Percentiles rank a stretch among this genome's conserved stretches.
Conservation (phyloP, 2,113 vertebrate genomes). For the Chloroceryle aenea region DNA sequence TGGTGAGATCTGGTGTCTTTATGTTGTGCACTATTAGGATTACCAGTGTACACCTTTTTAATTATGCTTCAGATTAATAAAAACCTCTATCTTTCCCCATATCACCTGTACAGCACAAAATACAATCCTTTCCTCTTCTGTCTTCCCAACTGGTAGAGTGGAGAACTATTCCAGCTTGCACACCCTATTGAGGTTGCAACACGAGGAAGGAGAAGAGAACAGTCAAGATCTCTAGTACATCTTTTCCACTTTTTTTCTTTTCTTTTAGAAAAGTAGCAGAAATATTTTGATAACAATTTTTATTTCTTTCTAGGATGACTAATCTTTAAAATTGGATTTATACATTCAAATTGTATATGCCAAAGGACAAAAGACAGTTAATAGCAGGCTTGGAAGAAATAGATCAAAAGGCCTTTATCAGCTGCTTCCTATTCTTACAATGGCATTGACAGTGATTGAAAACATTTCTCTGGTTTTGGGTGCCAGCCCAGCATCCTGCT, state of each 20-base stretch:
- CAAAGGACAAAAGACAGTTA: not conserved
- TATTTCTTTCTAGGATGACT: not conserved
- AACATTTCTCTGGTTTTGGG: conserved; percentile 19
- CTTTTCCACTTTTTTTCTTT: not conserved
- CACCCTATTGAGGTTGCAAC: not conserved
- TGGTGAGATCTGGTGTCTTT: not conserved
- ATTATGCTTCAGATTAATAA: not conserved
- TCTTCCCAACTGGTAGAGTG: not conserved
- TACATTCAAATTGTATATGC: not conserved
- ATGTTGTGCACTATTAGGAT: not conserved
- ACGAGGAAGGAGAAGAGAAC: not conserved
- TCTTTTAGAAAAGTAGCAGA: not conserved
- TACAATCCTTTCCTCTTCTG: not conserved
- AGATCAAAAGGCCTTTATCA: conserved; percentile 39
- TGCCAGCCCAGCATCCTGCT: not conserved
- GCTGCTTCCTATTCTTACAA: conserved; percentile 1
- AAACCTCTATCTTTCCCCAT: not conserved
- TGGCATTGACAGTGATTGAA: conserved; percentile 13
- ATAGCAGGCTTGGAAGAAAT: not conserved
- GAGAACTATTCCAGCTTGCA: not conserved
- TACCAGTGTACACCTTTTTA: not conserved
- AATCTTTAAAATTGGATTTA: not conserved
- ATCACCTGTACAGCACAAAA: not conserved
- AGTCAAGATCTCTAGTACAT: not conserved
- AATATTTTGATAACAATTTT: not conserved